Base-by-base conservation (phyloP, 2,888 invertebrate genomes). In the Aphodius granarius region DNA sequence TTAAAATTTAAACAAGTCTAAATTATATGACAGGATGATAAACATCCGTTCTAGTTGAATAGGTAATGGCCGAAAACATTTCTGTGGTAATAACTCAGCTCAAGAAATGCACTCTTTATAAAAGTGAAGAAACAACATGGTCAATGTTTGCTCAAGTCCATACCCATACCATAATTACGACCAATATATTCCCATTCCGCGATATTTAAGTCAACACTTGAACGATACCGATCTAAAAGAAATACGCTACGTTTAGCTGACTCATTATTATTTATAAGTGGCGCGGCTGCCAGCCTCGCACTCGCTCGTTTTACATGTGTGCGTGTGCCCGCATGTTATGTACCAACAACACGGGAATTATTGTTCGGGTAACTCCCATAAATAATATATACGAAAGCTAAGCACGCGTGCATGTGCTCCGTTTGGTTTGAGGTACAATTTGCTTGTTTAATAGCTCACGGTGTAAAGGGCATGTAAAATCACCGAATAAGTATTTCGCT, bases 211-310 rank as follows among this genome's bases (percentile, higher is more conserved):
- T 68, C 68, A 68, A 68, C 68, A 68, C 68, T 68, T n/a, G 21
- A 20, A 22, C 20, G 68, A 68, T 68, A 68, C 20, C 21, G 68
- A 68, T 68, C 68, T 68, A 68, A 68, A 68, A 68, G 68, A 68
- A 68, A 68, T 68, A 68, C 22, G 22, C 20, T 22, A 22, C 68
- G 68, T 9, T 20, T 43, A 9, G 68, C 20, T 68, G 68, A 68
- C 68, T 68, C 68, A 68, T 68, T 68, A 68, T 68, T 68, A 68
- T 68, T 68, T 68, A 68, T 43, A 68, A 68, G 68, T 68, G 68
- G 68, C 13, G n/a, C 68, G 68, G 43, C 43, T 43, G 43, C 43
- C 43, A 43, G 43, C 43, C 43, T 22, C 68, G 66, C 17, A 66
- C 20, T 16, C 17, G 15, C 68, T 5, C n/a, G n/a, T n/a, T 68